Conservation (phyloP, 2,888 invertebrate genomes). For the Pollenia griseotomentosa region DNA sequence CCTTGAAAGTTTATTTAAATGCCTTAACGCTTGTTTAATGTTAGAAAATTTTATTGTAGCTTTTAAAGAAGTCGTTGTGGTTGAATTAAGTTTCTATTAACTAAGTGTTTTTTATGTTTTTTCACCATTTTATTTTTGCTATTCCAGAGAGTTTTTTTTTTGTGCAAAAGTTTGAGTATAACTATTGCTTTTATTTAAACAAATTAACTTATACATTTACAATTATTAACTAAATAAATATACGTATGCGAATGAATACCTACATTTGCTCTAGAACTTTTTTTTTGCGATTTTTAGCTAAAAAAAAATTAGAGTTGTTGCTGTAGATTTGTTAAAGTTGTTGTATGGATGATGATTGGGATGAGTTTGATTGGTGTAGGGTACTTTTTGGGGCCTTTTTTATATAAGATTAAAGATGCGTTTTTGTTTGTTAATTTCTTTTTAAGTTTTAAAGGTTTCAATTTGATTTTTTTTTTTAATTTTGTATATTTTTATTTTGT, state of each 20-base stretch:
- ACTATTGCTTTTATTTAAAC: slow-evolving; percentile 26
- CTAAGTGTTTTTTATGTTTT: neutral
- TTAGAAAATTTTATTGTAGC: neutral
- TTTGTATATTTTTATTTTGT: slow-evolving; percentile 6
- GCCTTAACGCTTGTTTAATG: no score
- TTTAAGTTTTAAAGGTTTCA: neutral
- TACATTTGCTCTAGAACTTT: slow-evolving; percentile 59
- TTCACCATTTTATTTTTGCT: slow-evolving; percentile 54
- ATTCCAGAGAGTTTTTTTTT: slow-evolving; percentile 12
- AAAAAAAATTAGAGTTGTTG: slow-evolving; percentile 49
- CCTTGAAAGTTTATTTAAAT: no score
- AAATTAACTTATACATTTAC: slow-evolving; percentile 46
- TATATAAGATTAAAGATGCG: neutral
- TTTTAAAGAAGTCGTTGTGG: neutral
- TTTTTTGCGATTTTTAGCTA: slow-evolving; percentile 37
- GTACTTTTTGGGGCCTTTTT: no score
- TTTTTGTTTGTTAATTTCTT: neutral
- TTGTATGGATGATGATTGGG: slow-evolving; percentile 32
- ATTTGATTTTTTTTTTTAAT: neutral
- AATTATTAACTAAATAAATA: slow-evolving; percentile 33
- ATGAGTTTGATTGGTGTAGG: neutral
- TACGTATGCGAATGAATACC: slow-evolving; percentile 10
- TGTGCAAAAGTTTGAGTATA: slow-evolving; percentile 18
- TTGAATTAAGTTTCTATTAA: neutral
- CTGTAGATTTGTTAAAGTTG: slow-evolving; percentile 36